Conservation (phyloP, 2,113 vertebrate genomes). For the Anser cygnoides region DNA sequence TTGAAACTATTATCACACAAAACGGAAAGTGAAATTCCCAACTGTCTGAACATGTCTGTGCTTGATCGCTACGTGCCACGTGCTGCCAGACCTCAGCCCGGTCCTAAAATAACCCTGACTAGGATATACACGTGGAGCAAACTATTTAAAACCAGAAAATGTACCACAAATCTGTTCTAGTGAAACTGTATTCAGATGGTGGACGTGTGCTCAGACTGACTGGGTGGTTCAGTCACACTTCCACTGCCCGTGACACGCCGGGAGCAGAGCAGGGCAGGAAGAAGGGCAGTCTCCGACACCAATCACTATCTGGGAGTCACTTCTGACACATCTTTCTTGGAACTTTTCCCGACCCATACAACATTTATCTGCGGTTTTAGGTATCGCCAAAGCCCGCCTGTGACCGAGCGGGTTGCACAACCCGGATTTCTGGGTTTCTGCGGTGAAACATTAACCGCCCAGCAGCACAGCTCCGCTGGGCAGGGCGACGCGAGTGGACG, state of each 20-base stretch:
- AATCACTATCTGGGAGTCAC: no score
- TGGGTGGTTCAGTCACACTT: fast-evolving
- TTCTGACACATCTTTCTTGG: no score
- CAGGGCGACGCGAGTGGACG: no score
- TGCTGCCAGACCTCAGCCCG: neutral
- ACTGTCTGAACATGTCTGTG: neutral
- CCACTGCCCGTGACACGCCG: neutral
- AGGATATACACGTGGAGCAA: neutral
- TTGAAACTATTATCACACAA: neutral
- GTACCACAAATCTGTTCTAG: neutral
- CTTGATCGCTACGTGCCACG: neutral
- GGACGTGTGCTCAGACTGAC: neutral
- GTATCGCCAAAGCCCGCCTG: no score
- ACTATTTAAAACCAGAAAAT: neutral
- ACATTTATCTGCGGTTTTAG: no score
- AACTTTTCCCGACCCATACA: no score
- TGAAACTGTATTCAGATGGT: neutral
- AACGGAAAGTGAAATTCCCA: neutral
- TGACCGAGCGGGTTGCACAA: no score
- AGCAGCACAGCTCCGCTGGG: no score
- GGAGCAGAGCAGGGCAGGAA: neutral
- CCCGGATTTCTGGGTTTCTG: no score
- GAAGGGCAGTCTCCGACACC: neutral
- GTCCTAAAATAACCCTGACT: neutral
- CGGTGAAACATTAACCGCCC: no score